A percentile compares a stretch with the other conserved stretches of the same genome.
phyloP scores from a whole-genome alignment of 1,140 invertebrate genomes.

The Phenacoccus solenopsis region DNA sequence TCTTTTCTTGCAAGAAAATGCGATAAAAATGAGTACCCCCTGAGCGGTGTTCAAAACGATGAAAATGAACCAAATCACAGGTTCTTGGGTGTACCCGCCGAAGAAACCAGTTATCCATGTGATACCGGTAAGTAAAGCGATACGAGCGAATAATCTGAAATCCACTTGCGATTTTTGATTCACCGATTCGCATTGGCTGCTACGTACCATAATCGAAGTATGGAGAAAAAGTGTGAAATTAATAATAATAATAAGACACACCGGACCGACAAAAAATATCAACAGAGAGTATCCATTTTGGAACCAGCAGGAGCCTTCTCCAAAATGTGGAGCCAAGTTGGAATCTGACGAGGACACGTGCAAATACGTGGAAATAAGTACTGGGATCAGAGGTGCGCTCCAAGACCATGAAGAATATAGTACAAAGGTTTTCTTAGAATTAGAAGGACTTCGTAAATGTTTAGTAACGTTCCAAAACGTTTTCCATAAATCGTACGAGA shows the following conservation, averaged over 20 bases:
- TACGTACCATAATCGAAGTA: slow-evolving; percentile 40
- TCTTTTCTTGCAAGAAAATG: slow-evolving; percentile 37
- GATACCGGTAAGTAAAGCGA: slow-evolving; percentile 41
- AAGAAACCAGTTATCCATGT: slow-evolving; percentile 41
- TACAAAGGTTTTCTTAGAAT: slow-evolving; percentile 35
- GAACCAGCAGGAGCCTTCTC: slow-evolving; percentile 41
- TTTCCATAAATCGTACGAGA: slow-evolving; percentile 44
- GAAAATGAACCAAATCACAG: slow-evolving; percentile 39
- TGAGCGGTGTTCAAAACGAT: slow-evolving; percentile 43
- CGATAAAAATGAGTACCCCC: slow-evolving; percentile 45
- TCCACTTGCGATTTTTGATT: slow-evolving; percentile 32
- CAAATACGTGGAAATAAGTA: slow-evolving; percentile 35
- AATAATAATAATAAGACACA: slow-evolving; percentile 36
- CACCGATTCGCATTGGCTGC: slow-evolving; percentile 31
- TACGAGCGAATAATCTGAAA: slow-evolving; percentile 42
- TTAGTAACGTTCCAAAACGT: slow-evolving; percentile 40
- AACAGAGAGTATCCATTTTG: slow-evolving; percentile 37
- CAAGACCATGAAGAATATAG: slow-evolving; percentile 42
- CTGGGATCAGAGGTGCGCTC: slow-evolving; percentile 38
- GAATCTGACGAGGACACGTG: slow-evolving; percentile 34
- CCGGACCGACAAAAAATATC: slow-evolving; percentile 41
- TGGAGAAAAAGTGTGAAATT: slow-evolving; percentile 40
- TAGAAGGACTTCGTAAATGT: slow-evolving; percentile 35
- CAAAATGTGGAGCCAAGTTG: slow-evolving; percentile 37
- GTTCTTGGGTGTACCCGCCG: slow-evolving; percentile 35